phyloP scores from a whole-genome alignment of 2,113 vertebrate genomes.

The Hemibagrus wyckioides region DNA sequence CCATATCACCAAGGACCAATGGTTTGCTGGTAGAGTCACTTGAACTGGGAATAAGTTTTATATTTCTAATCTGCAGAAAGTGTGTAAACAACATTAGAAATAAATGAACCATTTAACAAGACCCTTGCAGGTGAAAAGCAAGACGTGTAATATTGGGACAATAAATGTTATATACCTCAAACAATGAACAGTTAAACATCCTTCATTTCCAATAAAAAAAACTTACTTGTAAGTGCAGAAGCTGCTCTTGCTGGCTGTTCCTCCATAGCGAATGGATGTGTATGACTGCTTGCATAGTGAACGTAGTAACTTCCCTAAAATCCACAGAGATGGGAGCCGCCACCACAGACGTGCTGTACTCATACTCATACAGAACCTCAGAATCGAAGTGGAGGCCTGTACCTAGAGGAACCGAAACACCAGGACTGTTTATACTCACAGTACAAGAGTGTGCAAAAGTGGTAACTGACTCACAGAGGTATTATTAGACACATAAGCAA shows the following conservation, averaged over 20 bases:
- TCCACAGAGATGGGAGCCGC: slow-evolving; percentile 29
- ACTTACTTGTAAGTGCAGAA: slow-evolving; percentile 27
- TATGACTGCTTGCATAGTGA: slow-evolving; percentile 10
- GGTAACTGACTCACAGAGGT: not conserved
- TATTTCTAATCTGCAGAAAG: slow-evolving; percentile 11
- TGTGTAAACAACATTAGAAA: not conserved
- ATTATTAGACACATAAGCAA: not conserved
- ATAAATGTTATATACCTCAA: not conserved
- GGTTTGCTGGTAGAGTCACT: slow-evolving; percentile 19
- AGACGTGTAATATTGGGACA: not conserved
- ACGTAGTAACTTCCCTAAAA: not conserved
- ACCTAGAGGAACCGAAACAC: slow-evolving; percentile 15
- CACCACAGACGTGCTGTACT: slow-evolving; percentile 29
- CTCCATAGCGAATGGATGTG: slow-evolving; percentile 26
- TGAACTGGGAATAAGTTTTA: slow-evolving; percentile 26
- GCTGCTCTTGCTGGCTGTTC: slow-evolving; percentile 35
- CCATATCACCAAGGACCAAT: not conserved
- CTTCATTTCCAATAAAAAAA: slow-evolving; percentile 13
- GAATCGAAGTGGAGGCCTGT: slow-evolving; percentile 32
- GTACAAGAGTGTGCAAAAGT: not conserved
- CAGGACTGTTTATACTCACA: slow-evolving; percentile 13
- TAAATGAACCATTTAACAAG: not conserved
- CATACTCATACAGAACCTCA: slow-evolving; percentile 34
- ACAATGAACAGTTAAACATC: not conserved
- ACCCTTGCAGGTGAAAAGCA: not conserved